Base-by-base conservation (phyloP, 2,888 invertebrate genomes). In the Pollenia griseotomentosa region DNA sequence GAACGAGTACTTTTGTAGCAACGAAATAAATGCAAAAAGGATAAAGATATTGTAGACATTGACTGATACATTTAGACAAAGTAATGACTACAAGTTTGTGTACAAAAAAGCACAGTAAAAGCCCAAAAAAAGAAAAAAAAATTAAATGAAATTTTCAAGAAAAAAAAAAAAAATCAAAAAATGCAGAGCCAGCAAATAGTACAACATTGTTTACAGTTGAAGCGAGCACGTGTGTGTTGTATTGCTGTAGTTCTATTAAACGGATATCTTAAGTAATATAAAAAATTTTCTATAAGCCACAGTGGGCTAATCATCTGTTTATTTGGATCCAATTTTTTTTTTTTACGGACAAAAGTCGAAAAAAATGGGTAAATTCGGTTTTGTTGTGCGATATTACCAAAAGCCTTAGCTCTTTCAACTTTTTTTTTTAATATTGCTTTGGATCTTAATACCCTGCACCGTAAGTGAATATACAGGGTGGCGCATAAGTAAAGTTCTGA, bases 41-140 rank as follows among this genome's bases (percentile, higher is more conserved):
- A 48, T 51, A 66, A 44, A 61, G 33, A 57, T 78, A 57, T 66
- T 71, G 63, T 57, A 65, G 57, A 73, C 59, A 59, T 44, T 61
- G 77, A 42, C 70, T 61, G 61, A 57, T 46, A 71, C 55, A 77
- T 65, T 46, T 19, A 48, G 57, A 5, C 78, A 74, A 66, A 73
- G 73, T 78, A 84, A 78, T 73, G 75, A 12, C 61, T 51, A 42
- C 53, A 70, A 61, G 53, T 53, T 63, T 75, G 82, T 53, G 11
- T 53, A 57, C 12, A 33, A 59, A 75, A 59, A 55, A 19, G 44
- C 23, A n/a, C 16, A 77, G 59, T 23, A 74, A 55, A 63, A 63
- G 8, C 9, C 9, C 23, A 11, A 53, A 48, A n/a, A 42, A 59
- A 33, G 12, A 23, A 14, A n/a, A 46, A 14, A 40, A 61, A 74